These are phyloP conservation scores for Entomyzon cyanotis DNA, from an alignment of 2,113 vertebrate genomes.

Conservation along the genomic window DNA sequence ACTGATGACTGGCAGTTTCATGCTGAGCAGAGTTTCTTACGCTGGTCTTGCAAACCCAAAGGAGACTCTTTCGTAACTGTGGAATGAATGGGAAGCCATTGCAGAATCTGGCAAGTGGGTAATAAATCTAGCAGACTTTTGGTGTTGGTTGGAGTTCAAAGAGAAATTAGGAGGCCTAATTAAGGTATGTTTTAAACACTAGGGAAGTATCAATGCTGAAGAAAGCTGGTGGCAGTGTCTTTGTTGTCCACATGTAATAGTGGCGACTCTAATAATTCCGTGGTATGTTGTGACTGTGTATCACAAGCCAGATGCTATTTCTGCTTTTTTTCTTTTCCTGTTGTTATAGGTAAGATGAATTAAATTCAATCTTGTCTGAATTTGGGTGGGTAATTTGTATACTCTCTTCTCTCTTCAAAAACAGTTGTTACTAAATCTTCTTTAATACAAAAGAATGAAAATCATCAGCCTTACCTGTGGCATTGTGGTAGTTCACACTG, in stretches of 20 bases:
- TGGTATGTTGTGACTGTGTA: background rate
- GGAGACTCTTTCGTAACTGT: background rate
- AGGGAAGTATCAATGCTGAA: background rate
- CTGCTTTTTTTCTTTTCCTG: background rate
- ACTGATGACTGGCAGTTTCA: background rate
- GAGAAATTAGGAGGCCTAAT: background rate
- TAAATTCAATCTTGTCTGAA: background rate
- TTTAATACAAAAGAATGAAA: background rate
- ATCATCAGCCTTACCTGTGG: background rate
- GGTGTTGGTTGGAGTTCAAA: background rate
- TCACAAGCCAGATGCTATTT: background rate
- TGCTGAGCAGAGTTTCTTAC: background rate
- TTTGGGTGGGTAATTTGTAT: background rate
- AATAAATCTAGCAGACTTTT: background rate
- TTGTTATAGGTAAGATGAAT: background rate
- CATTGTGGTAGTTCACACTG: background rate
- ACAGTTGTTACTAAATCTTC: background rate
- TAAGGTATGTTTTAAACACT: background rate
- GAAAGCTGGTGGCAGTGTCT: background rate
- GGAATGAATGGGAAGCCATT: background rate
- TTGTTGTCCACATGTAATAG: background rate
- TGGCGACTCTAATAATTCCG: background rate
- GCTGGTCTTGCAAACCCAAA: background rate
- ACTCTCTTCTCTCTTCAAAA: background rate
- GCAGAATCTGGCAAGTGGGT: background rate